Percentiles rank a stretch among this genome's conserved stretches.
Evolutionary conservation across 1,140 invertebrate genomes (phyloP).

Genomic region (Macrostomum lignano): DNA sequence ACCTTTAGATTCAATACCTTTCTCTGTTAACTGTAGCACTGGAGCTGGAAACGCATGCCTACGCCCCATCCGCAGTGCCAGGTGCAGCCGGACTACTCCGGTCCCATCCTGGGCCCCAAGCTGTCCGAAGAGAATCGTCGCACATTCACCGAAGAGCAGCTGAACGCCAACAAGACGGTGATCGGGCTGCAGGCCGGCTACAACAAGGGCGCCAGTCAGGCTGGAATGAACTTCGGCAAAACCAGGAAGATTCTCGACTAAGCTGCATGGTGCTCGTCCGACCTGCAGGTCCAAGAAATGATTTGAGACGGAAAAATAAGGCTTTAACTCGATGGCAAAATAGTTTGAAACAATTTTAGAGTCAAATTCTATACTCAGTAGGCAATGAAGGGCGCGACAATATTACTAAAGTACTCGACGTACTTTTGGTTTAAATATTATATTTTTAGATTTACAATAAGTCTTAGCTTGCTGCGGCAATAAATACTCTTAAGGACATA

Average conservation of each 20-base stretch:
- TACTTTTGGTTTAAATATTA: no score
- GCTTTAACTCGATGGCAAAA: background rate
- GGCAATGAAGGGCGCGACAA: no score
- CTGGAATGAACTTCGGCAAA: conserved; percentile 48
- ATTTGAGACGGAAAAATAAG: background rate
- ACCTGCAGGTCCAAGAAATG: background rate
- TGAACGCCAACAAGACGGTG: conserved; percentile 55
- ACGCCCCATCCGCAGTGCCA: no score
- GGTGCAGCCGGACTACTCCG: conserved; percentile 53
- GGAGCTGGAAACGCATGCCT: no score
- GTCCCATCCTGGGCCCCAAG: conserved; percentile 51
- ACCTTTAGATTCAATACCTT: no score
- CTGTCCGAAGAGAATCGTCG: conserved; percentile 33
- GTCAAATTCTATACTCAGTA: no score
- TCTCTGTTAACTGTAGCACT: no score
- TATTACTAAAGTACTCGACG: no score
- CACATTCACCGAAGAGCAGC: conserved; percentile 46
- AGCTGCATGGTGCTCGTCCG: background rate
- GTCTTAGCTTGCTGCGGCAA: no score
- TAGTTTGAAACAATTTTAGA: no score
- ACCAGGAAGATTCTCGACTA: conserved; percentile 14
- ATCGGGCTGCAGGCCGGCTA: conserved; percentile 51
- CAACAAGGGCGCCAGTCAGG: conserved; percentile 49
- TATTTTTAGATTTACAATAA: no score
- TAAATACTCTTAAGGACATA: no score